Conservation (phyloP, 2,113 vertebrate genomes). For the Dendrocopos noguchii region DNA sequence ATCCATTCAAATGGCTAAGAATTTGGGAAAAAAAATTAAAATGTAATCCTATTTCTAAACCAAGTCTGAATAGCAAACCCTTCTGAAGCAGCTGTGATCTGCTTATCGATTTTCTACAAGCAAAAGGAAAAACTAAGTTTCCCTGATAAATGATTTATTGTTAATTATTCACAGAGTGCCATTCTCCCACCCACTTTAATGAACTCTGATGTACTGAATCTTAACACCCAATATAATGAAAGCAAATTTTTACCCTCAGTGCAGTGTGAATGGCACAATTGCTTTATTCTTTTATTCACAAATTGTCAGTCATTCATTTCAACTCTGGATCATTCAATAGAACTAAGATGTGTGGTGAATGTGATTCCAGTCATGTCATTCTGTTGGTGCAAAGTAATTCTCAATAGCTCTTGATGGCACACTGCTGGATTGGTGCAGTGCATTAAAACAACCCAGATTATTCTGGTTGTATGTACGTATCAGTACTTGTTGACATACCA, state of each 20-base stretch:
- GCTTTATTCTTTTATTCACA: constrained; percentile 54
- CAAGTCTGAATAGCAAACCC: neutral
- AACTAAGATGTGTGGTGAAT: constrained; percentile 41
- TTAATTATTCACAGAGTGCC: constrained; percentile 32
- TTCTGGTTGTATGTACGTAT: constrained; percentile 65
- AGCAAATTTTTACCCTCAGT: constrained; percentile 17
- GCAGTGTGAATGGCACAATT: constrained; percentile 1
- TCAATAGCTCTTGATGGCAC: constrained; percentile 55
- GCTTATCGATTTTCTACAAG: constrained; percentile 6
- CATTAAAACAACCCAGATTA: constrained; percentile 65
- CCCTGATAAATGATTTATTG: constrained; percentile 35
- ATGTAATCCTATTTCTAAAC: neutral
- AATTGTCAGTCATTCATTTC: constrained; percentile 56
- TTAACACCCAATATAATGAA: neutral
- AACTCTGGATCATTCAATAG: constrained; percentile 40
- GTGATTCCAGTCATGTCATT: constrained; percentile 63
- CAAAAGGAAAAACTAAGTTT: neutral
- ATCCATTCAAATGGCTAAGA: neutral
- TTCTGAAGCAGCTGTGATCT: constrained; percentile 4
- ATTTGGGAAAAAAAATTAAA: neutral
- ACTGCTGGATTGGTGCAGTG: constrained; percentile 33
- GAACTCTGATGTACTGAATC: constrained; percentile 5
- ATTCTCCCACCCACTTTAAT: constrained; percentile 25
- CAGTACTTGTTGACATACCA: constrained; percentile 57
- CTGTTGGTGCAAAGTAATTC: constrained; percentile 61